phyloP scores from a whole-genome alignment of 1,140 invertebrate species.

The Gonatopus flavifemur region DNA sequence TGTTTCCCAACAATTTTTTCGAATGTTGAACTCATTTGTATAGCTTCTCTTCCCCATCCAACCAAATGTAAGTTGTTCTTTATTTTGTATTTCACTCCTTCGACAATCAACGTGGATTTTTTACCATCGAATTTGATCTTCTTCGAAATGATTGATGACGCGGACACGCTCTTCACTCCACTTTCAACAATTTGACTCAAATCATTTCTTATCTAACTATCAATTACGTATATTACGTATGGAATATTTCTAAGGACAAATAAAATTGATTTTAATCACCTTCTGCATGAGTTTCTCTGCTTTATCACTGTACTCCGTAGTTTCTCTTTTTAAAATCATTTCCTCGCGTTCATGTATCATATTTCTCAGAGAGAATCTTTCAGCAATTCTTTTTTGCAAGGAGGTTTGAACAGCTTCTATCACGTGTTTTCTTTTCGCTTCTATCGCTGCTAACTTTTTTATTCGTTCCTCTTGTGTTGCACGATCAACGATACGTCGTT shows the following conservation, averaged over 20 bases:
- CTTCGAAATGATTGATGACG: slow-evolving; percentile 23
- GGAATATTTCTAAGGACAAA: neutral
- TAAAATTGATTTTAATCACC: too few species aligned
- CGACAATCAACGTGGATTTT: slow-evolving; percentile 19
- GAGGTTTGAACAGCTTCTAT: slow-evolving; percentile 25
- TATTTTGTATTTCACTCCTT: slow-evolving; percentile 28
- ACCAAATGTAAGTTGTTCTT: slow-evolving; percentile 38
- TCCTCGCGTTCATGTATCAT: slow-evolving; percentile 17
- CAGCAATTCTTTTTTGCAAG: slow-evolving; percentile 21
- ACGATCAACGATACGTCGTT: slow-evolving; percentile 1
- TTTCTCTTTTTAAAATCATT: slow-evolving; percentile 12
- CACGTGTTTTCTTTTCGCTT: slow-evolving; percentile 26
- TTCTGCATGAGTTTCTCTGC: slow-evolving; percentile 26
- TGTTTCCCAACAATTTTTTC: slow-evolving; percentile 36
- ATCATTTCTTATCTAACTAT: slow-evolving; percentile 30
- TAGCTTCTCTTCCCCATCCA: slow-evolving; percentile 37
- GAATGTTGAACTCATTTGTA: slow-evolving; percentile 29
- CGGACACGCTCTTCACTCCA: slow-evolving; percentile 31
- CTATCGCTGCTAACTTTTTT: slow-evolving; percentile 21
- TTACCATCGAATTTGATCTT: slow-evolving; percentile 36
- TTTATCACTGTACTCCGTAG: slow-evolving; percentile 14
- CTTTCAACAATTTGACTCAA: slow-evolving; percentile 27
- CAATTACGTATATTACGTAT: slow-evolving; percentile 1
- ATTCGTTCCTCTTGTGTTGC: slow-evolving; percentile 17
- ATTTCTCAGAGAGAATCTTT: slow-evolving; percentile 23